Conservation (phyloP, 2,888 invertebrate species). For the Nemotelus nigrinus region DNA sequence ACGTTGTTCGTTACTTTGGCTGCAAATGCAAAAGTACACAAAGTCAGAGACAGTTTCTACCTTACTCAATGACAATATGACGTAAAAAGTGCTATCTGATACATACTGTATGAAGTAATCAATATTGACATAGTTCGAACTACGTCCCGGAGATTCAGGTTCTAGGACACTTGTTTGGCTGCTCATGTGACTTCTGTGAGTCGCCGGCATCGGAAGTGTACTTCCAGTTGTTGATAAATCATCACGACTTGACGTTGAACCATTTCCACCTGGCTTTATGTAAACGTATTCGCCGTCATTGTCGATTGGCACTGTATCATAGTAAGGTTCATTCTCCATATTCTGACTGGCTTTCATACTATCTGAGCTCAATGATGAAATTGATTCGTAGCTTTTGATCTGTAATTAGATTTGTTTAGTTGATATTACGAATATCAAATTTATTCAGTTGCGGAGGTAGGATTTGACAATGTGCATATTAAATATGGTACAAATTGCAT, state of each 20-base stretch:
- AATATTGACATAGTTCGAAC: constrained; percentile 91
- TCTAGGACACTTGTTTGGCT: constrained; percentile 67
- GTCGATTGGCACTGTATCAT: constrained; percentile 77
- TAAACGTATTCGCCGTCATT: constrained; percentile 79
- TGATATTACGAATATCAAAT: no score
- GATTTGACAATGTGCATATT: no score
- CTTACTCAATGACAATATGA: constrained; percentile 7
- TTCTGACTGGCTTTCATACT: constrained; percentile 67
- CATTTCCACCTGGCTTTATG: constrained; percentile 73
- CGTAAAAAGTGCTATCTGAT: constrained; percentile 9
- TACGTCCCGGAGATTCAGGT: constrained; percentile 81
- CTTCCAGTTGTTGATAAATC: constrained; percentile 71
- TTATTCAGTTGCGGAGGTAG: no score
- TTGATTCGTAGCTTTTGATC: constrained; percentile 75
- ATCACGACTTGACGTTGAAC: constrained; percentile 74
- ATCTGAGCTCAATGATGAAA: constrained; percentile 72
- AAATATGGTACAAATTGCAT: no score
- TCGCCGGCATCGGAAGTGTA: constrained; percentile 67
- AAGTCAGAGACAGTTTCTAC: neutral
- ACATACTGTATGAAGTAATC: constrained; percentile 89
- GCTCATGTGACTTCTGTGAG: constrained; percentile 60
- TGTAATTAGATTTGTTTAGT: constrained; percentile 54
- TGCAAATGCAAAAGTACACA: constrained; percentile 49
- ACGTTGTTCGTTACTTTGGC: constrained; percentile 65
- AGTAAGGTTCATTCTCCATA: constrained; percentile 74